Base-by-base conservation (phyloP, 2,888 invertebrate genomes). In the Microplitis deprimator region DNA sequence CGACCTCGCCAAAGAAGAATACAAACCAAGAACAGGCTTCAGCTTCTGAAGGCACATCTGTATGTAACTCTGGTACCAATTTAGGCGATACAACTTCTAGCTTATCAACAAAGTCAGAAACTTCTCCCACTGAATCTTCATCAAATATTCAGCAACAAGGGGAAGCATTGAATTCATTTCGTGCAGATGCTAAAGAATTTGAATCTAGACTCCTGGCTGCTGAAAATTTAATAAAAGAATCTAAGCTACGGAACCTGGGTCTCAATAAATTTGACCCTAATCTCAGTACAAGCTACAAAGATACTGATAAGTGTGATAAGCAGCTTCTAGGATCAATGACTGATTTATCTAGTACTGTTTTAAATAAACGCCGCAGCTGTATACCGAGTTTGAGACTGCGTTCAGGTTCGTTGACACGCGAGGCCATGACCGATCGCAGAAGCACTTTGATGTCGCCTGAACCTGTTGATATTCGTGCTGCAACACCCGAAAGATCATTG, bases 401-500 rank as follows among this genome's bases (percentile, higher is more conserved):
- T 4, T 88, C 89, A 10, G 87, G 86, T 5, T 88, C 89, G 3
- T 78, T 89, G 75, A 86, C 83, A 5, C 83, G 89, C 41, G 89
- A 88, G 16, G 59, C 77, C 5, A 69, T 69, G 5, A n/a, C 73
- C 8, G 79, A 80, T 20, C 72, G 81, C n/a, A 71, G 82, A 20
- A 82, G 79, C 29, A 80, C 82, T 6, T 61, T 81, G n/a, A 79
- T 83, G 1, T 83, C 86, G 0, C 83, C 82, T 62, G 85, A 85
- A 67, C 16, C 77, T 0, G 62, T 69, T 1, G 17, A 71, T 40
- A 13, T 81, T 4, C 77, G 77, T 3, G 68, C 77, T 0, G 5
- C 77, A 0, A 90, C 90, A 3, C 90, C 91, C 6, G 93, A 92
- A 38, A 91, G 92, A 1, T 92, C 93, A 10, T 87, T 93, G 71